Conservation (phyloP, 2,888 invertebrate species). For the Lacanobia oleracea region DNA sequence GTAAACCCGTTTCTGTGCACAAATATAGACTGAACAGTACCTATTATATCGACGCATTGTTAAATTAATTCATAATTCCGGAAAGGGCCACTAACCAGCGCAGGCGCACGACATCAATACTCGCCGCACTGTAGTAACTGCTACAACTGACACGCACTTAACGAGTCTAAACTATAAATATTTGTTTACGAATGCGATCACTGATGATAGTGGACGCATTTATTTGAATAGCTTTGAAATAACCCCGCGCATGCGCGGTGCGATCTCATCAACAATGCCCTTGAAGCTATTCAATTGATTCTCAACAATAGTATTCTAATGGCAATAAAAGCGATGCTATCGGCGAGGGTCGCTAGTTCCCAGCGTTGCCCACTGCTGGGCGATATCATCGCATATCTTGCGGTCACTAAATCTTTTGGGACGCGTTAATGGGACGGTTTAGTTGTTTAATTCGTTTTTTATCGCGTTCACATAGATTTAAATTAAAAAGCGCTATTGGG, state of each 20-base stretch:
- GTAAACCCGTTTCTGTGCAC: background rate
- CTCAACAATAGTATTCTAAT: constrained; percentile 53
- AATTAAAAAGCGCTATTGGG: constrained; percentile 53
- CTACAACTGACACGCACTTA: background rate
- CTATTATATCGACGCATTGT: constrained; percentile 1
- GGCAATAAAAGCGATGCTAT: constrained; percentile 58
- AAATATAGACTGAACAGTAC: background rate
- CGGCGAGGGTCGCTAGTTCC: constrained; percentile 31
- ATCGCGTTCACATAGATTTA: constrained; percentile 47
- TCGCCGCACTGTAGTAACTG: background rate
- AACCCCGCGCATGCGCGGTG: constrained; percentile 11
- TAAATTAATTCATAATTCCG: background rate
- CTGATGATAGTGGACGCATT: constrained; percentile 12
- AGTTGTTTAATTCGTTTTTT: constrained; percentile 50
- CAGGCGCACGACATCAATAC: background rate
- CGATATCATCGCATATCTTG: constrained; percentile 53
- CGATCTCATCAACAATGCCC: constrained; percentile 37
- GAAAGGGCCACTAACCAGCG: background rate
- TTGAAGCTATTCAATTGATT: constrained; percentile 54
- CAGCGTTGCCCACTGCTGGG: constrained; percentile 47
- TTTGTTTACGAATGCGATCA: constrained; percentile 26
- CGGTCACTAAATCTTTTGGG: constrained; percentile 53
- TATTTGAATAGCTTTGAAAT: constrained; percentile 31
- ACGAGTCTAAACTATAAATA: constrained; percentile 1
- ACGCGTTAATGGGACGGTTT: constrained; percentile 48